These are phyloP conservation scores for Neotragus moschatus DNA, from an alignment of 2,113 vertebrate species.

Conservation along the genomic window DNA sequence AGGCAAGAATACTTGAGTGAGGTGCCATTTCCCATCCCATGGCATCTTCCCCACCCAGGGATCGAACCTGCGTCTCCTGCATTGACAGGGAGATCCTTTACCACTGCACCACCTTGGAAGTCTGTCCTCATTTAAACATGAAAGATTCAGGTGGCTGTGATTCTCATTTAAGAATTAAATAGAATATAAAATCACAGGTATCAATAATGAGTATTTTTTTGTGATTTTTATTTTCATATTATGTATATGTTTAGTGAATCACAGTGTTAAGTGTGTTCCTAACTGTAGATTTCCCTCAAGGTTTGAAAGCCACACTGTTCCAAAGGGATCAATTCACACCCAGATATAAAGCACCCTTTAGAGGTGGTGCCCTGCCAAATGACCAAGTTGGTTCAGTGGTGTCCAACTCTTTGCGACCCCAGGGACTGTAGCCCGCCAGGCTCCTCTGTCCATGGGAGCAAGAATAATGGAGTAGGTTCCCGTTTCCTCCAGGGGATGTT, in stretches of 20 bases:
- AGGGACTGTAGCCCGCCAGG: fast-evolving
- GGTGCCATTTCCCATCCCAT: not conserved
- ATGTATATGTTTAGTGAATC: not conserved
- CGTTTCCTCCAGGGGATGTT: not conserved
- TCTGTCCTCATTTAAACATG: not conserved
- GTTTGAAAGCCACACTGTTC: not conserved
- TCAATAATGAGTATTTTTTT: not conserved
- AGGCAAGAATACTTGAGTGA: not conserved
- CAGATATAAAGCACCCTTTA: not conserved
- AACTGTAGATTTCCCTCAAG: not conserved
- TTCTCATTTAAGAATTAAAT: not conserved
- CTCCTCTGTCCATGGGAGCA: not conserved
- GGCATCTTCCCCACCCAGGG: not conserved
- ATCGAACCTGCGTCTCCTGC: not conserved
- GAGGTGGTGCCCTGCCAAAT: not conserved
- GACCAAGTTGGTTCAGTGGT: not conserved
- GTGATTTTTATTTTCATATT: not conserved
- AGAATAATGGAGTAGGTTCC: not conserved
- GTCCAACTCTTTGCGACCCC: fast-evolving
- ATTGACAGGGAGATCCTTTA: not conserved
- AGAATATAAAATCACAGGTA: not conserved
- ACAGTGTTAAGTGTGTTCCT: not conserved
- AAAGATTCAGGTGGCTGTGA: not conserved
- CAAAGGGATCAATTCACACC: not conserved
- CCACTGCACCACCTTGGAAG: not conserved